Conservation (phyloP, 2,888 invertebrate genomes). For the Lypha dubia region DNA sequence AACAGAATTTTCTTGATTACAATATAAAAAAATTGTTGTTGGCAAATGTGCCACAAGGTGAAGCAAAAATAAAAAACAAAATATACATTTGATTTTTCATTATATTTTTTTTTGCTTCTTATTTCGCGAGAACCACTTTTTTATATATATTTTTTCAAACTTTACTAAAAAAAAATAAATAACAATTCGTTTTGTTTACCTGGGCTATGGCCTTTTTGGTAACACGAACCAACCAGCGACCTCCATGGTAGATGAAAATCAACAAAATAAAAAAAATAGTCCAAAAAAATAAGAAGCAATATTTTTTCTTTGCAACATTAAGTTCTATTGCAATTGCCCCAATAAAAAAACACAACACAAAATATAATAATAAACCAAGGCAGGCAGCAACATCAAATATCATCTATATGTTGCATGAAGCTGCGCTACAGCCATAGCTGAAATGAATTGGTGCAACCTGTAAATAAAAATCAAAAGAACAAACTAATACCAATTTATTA, state of each 20-base stretch:
- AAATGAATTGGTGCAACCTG: conserved; percentile 59
- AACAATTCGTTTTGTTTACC: conserved; percentile 27
- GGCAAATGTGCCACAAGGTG: conserved; percentile 31
- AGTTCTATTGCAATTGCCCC: conserved; percentile 45
- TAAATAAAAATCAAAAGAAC: conserved; percentile 36
- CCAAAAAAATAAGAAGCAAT: conserved; percentile 11
- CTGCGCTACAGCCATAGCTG: conserved; percentile 25
- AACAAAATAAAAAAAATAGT: conserved; percentile 30
- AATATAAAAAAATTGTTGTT: conserved; percentile 30
- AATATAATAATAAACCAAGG: conserved; percentile 41
- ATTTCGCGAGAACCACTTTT: conserved; percentile 16
- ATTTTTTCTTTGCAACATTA: conserved; percentile 4
- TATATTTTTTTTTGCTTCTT: conserved; percentile 24
- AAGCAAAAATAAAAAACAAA: not conserved
- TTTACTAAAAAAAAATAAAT: conserved; percentile 10
- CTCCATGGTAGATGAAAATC: conserved; percentile 64
- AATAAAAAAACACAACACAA: conserved; percentile 28
- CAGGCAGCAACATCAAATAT: conserved; percentile 33
- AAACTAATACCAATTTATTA: conserved; percentile 35
- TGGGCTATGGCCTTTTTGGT: conserved; percentile 31
- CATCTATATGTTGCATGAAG: conserved; percentile 5
- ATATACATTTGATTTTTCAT: conserved; percentile 46
- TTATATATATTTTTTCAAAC: not conserved
- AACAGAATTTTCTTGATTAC: conserved; percentile 48
- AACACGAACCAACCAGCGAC: conserved; percentile 54